These are phyloP conservation scores for Caenorhabditis sp. DNA, from an alignment of 2,888 invertebrate species.

Conservation along the genomic window DNA sequence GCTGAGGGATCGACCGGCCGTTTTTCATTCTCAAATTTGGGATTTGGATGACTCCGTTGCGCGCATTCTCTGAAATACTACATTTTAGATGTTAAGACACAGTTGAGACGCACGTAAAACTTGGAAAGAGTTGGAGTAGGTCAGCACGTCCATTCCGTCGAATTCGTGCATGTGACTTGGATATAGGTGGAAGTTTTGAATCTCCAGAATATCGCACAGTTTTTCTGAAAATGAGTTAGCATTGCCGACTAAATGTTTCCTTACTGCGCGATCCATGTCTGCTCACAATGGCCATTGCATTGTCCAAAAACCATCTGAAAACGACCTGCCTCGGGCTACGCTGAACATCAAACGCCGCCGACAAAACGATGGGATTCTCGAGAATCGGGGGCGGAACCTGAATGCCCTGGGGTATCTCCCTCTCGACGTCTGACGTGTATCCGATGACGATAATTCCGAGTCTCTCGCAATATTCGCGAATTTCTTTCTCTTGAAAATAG, in stretches of 20 bases:
- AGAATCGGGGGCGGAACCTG: slow-evolving; percentile 65
- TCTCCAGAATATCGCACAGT: slow-evolving; percentile 78
- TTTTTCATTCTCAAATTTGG: neutral
- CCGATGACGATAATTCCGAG: slow-evolving; percentile 75
- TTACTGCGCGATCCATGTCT: slow-evolving; percentile 72
- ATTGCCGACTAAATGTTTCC: neutral
- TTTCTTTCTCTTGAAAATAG: slow-evolving; percentile 7
- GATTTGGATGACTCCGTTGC: neutral
- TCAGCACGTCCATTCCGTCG: slow-evolving; percentile 55
- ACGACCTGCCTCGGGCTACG: slow-evolving; percentile 75
- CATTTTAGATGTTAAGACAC: too few relatives aligned
- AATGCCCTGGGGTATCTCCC: neutral
- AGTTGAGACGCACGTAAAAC: too few relatives aligned
- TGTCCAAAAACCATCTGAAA: slow-evolving; percentile 80
- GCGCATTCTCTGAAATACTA: neutral
- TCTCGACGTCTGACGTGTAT: too few relatives aligned
- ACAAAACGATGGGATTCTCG: neutral
- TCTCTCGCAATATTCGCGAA: neutral
- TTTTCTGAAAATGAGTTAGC: slow-evolving; percentile 23
- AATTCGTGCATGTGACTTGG: slow-evolving; percentile 77
- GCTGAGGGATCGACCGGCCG: slow-evolving; percentile 58
- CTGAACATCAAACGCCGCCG: too few relatives aligned
- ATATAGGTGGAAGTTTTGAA: slow-evolving; percentile 79
- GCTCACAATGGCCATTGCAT: slow-evolving; percentile 80
- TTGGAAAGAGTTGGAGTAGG: too few relatives aligned